Conservation (phyloP, 2,113 vertebrate genomes). For the Carlito syrichta region DNA sequence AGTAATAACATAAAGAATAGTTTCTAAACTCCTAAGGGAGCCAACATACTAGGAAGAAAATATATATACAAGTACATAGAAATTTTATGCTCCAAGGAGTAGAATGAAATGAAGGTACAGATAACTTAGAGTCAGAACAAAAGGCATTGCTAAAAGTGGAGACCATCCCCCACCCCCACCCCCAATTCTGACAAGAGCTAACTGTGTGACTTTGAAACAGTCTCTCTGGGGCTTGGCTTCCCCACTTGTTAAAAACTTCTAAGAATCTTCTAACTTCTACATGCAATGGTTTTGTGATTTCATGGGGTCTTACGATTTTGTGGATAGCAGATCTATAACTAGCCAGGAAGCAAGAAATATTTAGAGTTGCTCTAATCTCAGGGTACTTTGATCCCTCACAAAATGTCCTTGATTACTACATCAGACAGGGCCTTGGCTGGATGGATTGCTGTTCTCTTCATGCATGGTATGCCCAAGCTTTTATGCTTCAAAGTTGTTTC, state of each 20-base stretch:
- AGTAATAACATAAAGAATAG: not conserved
- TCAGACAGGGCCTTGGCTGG: not conserved
- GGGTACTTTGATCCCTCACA: not conserved
- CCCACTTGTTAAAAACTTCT: not conserved
- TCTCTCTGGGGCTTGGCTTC: not conserved
- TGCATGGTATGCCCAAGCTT: too few species aligned
- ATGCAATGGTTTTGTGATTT: not conserved
- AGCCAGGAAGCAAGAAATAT: not conserved
- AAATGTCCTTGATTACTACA: not conserved
- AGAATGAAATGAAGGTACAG: not conserved
- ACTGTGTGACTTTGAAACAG: not conserved
- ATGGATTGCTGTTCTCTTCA: not conserved
- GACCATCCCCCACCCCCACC: rapidly evolving
- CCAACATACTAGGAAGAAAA: not conserved
- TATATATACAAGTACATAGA: not conserved
- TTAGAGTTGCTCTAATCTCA: not conserved
- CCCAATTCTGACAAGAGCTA: too few species aligned
- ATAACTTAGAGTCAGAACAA: not conserved
- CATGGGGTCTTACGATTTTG: not conserved
- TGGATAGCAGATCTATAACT: not conserved
- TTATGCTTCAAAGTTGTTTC: not conserved
- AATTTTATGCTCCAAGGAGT: not conserved
- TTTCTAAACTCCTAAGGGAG: not conserved
- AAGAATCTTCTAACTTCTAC: not conserved
- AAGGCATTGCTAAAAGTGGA: not conserved